These are phyloP conservation scores for Zaprionus gabonicus DNA, from an alignment of 1,140 invertebrate species.

Conservation along the genomic window DNA sequence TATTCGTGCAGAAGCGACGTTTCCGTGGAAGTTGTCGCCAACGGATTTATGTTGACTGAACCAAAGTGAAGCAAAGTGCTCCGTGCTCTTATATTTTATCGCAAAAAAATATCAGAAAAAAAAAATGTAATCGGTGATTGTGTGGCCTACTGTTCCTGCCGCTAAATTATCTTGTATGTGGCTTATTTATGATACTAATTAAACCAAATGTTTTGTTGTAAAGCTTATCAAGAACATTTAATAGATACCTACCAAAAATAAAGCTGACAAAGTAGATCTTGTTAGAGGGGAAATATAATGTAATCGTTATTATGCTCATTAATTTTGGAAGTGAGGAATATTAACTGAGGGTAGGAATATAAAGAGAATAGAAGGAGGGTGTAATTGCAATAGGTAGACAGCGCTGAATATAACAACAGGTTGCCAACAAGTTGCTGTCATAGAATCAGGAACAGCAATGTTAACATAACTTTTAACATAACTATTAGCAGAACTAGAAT, in stretches of 20 bases:
- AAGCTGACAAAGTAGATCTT: not conserved
- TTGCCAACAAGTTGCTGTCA: too few relatives aligned
- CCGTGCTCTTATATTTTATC: not conserved
- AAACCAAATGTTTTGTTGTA: not conserved
- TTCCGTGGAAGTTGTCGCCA: not conserved
- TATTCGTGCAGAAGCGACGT: not conserved
- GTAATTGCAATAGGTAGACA: too few relatives aligned
- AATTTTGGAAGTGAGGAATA: too few relatives aligned
- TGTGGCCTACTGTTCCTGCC: not conserved
- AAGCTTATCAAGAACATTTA: not conserved
- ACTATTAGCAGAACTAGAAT: not conserved
- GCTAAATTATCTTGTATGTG: not conserved
- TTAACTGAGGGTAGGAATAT: too few relatives aligned
- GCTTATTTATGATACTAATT: slow-evolving; percentile 5
- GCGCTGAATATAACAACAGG: too few relatives aligned
- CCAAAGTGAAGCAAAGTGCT: too few relatives aligned
- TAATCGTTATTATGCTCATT: not conserved
- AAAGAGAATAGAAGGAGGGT: too few relatives aligned
- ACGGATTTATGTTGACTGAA: not conserved
- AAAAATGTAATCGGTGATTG: not conserved
- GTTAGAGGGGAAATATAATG: not conserved
- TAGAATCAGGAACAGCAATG: too few relatives aligned
- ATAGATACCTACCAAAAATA: not conserved
- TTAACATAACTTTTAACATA: not conserved
- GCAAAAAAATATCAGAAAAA: not conserved